Evolutionary conservation across 2,797 vertebrate genomes (phyloP).

Genomic region (Nyctibius grandis): DNA sequence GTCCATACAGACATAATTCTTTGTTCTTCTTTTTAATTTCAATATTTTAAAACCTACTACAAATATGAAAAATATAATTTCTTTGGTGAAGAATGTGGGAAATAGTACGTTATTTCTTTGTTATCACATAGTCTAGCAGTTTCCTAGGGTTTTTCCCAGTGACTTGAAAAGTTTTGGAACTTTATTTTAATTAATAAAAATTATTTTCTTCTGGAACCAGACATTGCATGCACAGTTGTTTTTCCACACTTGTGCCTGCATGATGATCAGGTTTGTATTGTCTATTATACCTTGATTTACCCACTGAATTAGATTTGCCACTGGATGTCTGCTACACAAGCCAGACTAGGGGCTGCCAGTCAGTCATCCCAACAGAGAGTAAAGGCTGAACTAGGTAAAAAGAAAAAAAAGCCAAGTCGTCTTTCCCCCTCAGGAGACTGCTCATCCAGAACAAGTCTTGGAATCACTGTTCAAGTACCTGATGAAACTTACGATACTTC

Average conservation of each 20-base stretch:
- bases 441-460: background rate
- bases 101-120: background rate
- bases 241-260: background rate
- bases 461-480: background rate
- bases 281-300: background rate
- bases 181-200: background rate
- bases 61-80: background rate
- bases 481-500: background rate
- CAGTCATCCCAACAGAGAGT: background rate
- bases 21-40: background rate
- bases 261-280: background rate
- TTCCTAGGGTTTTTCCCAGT: background rate
- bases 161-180: background rate
- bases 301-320: background rate
- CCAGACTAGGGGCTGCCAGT: background rate
- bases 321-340: background rate
- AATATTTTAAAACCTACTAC: background rate
- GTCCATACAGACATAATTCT: background rate
- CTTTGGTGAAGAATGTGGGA: background rate
- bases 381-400: background rate
- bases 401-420: background rate
- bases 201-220: background rate
- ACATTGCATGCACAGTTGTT: background rate
- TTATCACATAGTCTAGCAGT: background rate
- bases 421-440: background rate